Evolutionary conservation across 64 coral and sea anemone species (phyloP), one percentile per base, ranked within the genome.

Genomic region (Pocillopora verrucosa): DNA sequence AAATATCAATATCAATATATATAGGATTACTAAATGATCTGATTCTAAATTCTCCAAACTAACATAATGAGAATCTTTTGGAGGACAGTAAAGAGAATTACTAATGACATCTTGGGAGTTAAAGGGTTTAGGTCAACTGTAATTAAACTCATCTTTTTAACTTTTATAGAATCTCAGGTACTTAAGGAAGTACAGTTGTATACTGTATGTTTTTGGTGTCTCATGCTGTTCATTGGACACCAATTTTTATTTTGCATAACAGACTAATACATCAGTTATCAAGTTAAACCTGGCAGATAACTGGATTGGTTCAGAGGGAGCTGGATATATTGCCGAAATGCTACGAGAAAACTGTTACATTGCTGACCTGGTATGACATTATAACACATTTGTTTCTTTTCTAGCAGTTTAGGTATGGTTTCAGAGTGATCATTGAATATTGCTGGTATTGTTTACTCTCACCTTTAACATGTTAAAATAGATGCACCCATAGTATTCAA

Each of bases 311-410:
- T 58, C 94, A 35, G 93, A 93, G 41, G 97, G 97, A 87, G 93
- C 86, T 60, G 85, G 93, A 0, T 99, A 93, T 25, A 77, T 99
- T 62, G 94, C 97, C 25, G 97, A 99, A 81, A 99, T 99, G 97
- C 84, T 99, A 1, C 89, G 85, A 86, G 97, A 99, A 99, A 99
- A 99, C 74, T 99, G 97, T 58, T 99, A 99, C 68, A 95, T 99
- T 37, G 88, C 97, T 38, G 93, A 95, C 34, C 75, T 99, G 68
- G 97, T 99, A 87, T 87, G 91, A 79, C 76, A 9, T 59, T 17
- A 45, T 9, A 63, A 58, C 13, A 81, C 9, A 2, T 60, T 11
- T 1, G 26, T 10, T 34, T 61, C 10, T 59, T 19, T 41, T 20
- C 1, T 1, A 19, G 19, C 6, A 20, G 64, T 22, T 20, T 51